Evolutionary conservation across 2,888 invertebrate genomes (phyloP).

Genomic region (Sipha maydis): DNA sequence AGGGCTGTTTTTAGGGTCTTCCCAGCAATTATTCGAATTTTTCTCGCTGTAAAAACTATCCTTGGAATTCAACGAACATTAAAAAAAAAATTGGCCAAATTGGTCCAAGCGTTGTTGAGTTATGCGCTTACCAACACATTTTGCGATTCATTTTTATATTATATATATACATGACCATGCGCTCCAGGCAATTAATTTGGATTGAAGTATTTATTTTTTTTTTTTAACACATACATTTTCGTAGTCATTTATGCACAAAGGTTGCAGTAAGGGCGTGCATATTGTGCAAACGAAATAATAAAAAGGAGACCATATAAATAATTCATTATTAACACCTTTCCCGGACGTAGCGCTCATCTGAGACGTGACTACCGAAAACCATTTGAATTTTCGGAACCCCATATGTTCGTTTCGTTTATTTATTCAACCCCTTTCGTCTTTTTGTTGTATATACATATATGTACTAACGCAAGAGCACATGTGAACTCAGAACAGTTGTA

Average conservation of each 20-base stretch:
- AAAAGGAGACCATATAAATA: constrained; percentile 46
- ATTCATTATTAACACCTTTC: constrained; percentile 59
- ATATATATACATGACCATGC: background rate
- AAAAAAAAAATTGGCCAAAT: too few species aligned
- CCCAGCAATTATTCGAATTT: too few species aligned
- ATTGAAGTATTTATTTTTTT: constrained; percentile 4
- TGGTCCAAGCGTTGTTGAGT: too few species aligned
- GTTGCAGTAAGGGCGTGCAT: background rate
- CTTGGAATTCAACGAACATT: too few species aligned
- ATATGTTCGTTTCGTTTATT: constrained; percentile 50
- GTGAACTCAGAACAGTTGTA: constrained; percentile 13
- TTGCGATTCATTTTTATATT: too few species aligned
- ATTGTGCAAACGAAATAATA: background rate
- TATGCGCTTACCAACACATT: too few species aligned
- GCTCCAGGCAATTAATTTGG: constrained; percentile 14
- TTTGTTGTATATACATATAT: background rate
- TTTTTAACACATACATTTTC: background rate
- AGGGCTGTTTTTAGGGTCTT: too few species aligned
- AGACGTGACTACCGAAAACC: constrained; percentile 58
- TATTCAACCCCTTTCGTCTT: constrained; percentile 54
- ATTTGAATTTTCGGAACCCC: constrained; percentile 46
- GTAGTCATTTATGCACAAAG: constrained; percentile 53
- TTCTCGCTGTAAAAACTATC: too few species aligned
- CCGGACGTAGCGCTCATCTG: constrained; percentile 57
- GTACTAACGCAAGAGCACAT: background rate